These are phyloP conservation scores for Pithys albifrons DNA, from an alignment of 2,113 vertebrate species.

Conservation along the genomic window DNA sequence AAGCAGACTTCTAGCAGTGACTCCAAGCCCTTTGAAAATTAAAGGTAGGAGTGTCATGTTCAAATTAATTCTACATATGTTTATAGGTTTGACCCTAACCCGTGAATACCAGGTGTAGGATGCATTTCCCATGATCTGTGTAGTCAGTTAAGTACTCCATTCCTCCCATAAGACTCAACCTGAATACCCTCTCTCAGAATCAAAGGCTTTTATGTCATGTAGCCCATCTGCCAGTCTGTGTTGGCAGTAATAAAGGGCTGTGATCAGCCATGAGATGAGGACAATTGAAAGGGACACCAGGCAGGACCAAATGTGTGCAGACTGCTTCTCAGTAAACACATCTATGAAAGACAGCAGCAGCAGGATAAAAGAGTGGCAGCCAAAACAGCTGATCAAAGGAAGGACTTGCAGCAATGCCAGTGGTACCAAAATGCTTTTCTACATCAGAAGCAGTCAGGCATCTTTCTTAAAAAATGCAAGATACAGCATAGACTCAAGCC, in stretches of 20 bases:
- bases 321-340: not conserved
- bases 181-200: not conserved
- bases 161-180: not conserved
- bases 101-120: not conserved
- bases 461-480: not conserved
- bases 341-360: not conserved
- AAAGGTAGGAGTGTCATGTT: not conserved
- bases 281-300: not conserved
- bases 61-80: not conserved
- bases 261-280: accelerated
- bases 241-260: not conserved
- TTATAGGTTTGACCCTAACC: not conserved
- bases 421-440: not conserved
- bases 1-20: not conserved
- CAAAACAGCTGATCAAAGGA: not conserved
- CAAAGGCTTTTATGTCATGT: not conserved
- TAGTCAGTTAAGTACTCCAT: not conserved
- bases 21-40: not conserved
- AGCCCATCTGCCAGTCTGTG: not conserved
- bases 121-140: not conserved
- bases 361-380: not conserved
- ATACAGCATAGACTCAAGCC: not conserved
- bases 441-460: not conserved
- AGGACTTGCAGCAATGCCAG: not conserved
- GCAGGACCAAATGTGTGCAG: not conserved